phyloP scores from a whole-genome alignment of 2,113 vertebrate genomes.

The Fregetta grallaria region DNA sequence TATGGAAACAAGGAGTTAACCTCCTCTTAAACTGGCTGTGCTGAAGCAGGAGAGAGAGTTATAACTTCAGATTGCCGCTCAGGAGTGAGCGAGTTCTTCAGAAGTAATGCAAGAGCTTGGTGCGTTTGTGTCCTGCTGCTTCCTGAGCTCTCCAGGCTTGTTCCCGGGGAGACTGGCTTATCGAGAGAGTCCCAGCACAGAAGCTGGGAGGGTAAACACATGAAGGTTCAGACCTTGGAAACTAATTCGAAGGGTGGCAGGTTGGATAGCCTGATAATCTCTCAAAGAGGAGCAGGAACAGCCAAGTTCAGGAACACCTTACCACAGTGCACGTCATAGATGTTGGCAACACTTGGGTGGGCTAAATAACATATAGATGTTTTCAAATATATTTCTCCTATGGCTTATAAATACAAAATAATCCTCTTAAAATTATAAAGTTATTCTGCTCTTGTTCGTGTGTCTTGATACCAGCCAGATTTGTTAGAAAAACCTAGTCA shows the following conservation, averaged over 20 bases:
- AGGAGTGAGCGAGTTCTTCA: neutral
- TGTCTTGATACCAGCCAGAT: neutral
- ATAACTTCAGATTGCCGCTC: neutral
- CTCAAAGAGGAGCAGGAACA: neutral
- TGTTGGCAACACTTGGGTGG: neutral
- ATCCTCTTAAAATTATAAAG: neutral
- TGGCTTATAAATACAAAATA: neutral
- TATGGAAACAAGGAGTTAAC: neutral
- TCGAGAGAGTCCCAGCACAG: neutral
- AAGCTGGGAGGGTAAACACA: neutral
- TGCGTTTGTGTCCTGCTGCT: neutral
- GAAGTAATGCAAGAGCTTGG: neutral
- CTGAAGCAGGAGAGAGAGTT: neutral
- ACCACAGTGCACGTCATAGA: too few species aligned
- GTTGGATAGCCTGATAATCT: neutral
- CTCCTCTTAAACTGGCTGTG: neutral
- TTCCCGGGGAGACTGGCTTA: neutral
- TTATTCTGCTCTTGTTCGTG: fast-evolving
- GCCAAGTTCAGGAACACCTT: neutral
- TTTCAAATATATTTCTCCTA: neutral
- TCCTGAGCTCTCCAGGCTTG: neutral
- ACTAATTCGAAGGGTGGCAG: neutral
- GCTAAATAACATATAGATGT: neutral
- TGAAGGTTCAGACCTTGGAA: neutral
- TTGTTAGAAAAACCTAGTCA: neutral